Conservation (phyloP, 2,113 vertebrate genomes). For the Myrmecobius fasciatus region DNA sequence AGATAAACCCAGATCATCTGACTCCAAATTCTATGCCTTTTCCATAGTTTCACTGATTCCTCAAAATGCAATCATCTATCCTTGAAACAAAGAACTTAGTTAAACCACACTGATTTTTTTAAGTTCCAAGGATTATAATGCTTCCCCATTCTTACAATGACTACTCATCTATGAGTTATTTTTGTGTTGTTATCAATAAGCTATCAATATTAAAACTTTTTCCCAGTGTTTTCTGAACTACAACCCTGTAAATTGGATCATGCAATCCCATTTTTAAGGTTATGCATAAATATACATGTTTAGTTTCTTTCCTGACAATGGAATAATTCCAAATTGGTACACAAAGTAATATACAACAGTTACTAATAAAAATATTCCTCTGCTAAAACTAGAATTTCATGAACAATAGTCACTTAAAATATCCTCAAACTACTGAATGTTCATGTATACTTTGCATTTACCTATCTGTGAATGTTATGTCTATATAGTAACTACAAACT, state of each 20-base stretch:
- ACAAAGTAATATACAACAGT: constrained; percentile 27
- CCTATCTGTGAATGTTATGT: background rate
- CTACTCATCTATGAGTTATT: background rate
- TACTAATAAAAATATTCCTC: background rate
- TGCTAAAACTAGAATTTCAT: background rate
- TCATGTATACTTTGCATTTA: background rate
- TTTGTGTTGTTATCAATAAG: background rate
- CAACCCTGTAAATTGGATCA: background rate
- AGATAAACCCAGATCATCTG: background rate
- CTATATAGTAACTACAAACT: background rate
- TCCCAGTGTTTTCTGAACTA: background rate
- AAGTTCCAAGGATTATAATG: background rate
- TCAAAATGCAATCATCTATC: background rate
- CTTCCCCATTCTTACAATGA: background rate
- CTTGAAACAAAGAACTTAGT: background rate
- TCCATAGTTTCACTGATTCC: background rate
- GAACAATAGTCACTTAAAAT: background rate
- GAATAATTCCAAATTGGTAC: constrained; percentile 31
- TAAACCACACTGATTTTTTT: background rate
- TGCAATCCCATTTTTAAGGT: background rate
- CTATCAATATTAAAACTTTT: background rate
- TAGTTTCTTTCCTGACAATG: background rate
- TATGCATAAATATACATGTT: background rate
- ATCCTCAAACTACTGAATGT: constrained; percentile 15
- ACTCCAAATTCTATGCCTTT: background rate